Percentiles rank a stretch among this genome's conserved stretches.
These are phyloP conservation scores for Danio tinwini DNA, from an alignment of 2,797 vertebrate species.

Conservation along the genomic window DNA sequence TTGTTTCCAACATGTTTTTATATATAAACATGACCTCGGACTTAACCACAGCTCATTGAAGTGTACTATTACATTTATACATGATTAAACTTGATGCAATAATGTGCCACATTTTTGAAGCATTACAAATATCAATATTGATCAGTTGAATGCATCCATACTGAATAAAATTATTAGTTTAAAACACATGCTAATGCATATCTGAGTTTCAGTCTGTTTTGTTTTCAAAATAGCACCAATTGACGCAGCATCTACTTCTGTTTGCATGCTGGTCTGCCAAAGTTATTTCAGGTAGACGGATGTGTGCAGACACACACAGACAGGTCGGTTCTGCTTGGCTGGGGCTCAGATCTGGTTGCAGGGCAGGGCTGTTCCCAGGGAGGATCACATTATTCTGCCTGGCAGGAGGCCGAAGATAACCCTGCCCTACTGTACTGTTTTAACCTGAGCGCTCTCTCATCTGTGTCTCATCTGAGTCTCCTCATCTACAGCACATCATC, in stretches of 20 bases:
- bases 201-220: neutral
- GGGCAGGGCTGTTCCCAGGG: conserved; percentile 28
- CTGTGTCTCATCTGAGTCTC: conserved; percentile 27
- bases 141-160: neutral
- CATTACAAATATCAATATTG: too few relatives aligned
- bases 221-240: conserved; percentile 5
- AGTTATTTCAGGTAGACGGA: conserved; percentile 35
- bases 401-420: conserved; percentile 26
- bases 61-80: too few relatives aligned
- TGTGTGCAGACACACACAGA: conserved; percentile 27
- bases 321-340: conserved; percentile 43
- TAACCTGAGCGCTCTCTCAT: conserved; percentile 1
- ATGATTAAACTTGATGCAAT: too few relatives aligned
- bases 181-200: too few relatives aligned
- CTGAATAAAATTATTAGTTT: neutral
- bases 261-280: neutral
- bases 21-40: too few relatives aligned
- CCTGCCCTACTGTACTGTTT: conserved; percentile 9
- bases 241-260: neutral
- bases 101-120: too few relatives aligned
- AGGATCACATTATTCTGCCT: conserved; percentile 44
- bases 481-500: neutral
- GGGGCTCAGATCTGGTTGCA: conserved; percentile 36
- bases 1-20: too few relatives aligned
- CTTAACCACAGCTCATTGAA: too few relatives aligned